Conservation (phyloP, 2,888 invertebrate species). For the Hypomecis punctinalis region DNA sequence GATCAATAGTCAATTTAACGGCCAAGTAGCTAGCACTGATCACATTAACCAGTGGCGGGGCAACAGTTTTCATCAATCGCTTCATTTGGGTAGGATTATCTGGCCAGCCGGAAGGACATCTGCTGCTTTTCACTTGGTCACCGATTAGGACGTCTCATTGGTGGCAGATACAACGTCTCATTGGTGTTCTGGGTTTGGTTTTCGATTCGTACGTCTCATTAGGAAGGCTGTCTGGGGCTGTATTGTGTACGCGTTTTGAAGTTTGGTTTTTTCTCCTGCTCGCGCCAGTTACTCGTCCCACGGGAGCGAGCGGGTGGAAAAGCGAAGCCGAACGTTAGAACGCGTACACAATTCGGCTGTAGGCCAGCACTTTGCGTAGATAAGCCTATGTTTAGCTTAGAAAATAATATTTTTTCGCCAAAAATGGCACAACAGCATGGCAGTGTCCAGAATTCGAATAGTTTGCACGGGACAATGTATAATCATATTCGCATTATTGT, state of each 20-base stretch:
- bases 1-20: slow-evolving; percentile 80
- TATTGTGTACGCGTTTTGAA: neutral
- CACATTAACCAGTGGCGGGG: slow-evolving; percentile 64
- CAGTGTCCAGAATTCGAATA: no score
- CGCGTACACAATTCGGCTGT: no score
- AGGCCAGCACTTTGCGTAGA: no score
- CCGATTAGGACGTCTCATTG: slow-evolving; percentile 16
- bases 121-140: slow-evolving; percentile 28
- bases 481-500: no score
- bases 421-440: no score
- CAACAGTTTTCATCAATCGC: slow-evolving; percentile 58
- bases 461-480: no score
- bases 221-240: neutral
- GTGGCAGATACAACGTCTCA: neutral
- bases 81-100: slow-evolving; percentile 48
- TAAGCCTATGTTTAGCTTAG: no score
- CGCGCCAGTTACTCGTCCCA: no score
- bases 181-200: neutral
- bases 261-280: no score
- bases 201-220: neutral
- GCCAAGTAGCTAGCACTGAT: slow-evolving; percentile 68
- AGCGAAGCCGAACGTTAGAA: no score
- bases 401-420: no score
- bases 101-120: slow-evolving; percentile 27
- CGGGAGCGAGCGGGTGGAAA: no score